These are phyloP conservation scores for Propithecus coquereli DNA, from an alignment of 2,113 vertebrate species.

Conservation along the genomic window DNA sequence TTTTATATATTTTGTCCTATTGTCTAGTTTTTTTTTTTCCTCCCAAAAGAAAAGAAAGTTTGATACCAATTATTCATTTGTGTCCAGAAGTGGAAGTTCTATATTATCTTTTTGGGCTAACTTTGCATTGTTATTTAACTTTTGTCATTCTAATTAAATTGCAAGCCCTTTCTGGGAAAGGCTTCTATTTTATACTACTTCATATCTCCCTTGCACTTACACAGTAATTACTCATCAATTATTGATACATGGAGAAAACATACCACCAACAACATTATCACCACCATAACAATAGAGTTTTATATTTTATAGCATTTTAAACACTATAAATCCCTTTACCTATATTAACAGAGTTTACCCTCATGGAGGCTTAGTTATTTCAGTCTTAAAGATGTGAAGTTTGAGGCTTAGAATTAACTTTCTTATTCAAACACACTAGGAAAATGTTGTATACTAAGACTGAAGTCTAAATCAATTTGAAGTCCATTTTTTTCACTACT, in stretches of 20 bases:
- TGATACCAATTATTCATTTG: background rate
- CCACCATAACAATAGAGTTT: background rate
- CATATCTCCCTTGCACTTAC: too few relatives aligned
- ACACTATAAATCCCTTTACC: background rate
- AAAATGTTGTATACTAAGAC: background rate
- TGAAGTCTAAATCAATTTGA: background rate
- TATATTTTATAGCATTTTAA: background rate
- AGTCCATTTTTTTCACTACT: background rate
- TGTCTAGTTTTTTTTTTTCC: background rate
- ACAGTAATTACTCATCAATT: background rate
- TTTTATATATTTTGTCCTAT: background rate
- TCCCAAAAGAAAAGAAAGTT: background rate
- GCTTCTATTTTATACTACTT: background rate
- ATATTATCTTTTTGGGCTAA: background rate
- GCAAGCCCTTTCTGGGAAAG: background rate
- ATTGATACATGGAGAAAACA: background rate
- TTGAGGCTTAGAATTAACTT: background rate
- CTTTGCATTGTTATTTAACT: background rate
- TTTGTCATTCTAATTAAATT: background rate
- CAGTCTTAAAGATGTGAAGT: background rate
- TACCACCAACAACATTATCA: background rate
- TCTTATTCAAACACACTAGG: background rate
- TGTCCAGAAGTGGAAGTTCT: background rate
- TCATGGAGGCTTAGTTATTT: background rate
- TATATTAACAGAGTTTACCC: background rate